These are phyloP conservation scores for Scrobipalpa costella DNA, from an alignment of 2,888 invertebrate genomes.

Conservation along the genomic window DNA sequence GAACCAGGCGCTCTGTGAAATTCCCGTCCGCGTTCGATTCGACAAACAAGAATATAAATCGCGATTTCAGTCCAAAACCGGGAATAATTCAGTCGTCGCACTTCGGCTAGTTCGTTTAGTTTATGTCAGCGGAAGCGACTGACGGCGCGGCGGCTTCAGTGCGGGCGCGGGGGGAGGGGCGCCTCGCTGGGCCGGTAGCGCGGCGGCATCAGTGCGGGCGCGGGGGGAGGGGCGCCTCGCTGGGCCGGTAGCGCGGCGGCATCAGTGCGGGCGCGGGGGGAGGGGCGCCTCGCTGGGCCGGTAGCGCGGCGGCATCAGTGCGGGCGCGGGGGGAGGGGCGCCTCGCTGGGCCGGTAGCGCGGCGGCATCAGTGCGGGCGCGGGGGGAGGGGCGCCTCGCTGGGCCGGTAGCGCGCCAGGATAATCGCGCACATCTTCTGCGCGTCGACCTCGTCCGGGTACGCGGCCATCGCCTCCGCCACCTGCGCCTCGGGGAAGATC, in stretches of 20 bases:
- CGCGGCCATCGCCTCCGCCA: slow-evolving; percentile 92
- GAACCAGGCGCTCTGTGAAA: neutral
- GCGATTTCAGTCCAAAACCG: slow-evolving; percentile 62
- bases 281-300: no score
- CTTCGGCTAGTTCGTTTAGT: slow-evolving; percentile 26
- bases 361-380: no score
- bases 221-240: no score
- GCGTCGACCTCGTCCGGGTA: slow-evolving; percentile 95
- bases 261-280: no score
- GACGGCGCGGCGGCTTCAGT: no score
- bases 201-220: no score
- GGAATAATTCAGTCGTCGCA: slow-evolving; percentile 50
- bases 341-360: no score
- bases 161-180: no score
- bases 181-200: no score
- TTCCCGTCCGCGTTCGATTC: neutral
- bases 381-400: slow-evolving; percentile 56
- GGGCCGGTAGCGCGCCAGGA: slow-evolving; percentile 86
- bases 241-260: no score
- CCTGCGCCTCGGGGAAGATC: slow-evolving; percentile 94
- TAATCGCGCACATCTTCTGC: slow-evolving; percentile 93
- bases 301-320: no score
- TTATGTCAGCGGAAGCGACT: slow-evolving; percentile 22
- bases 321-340: no score
- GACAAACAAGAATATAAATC: slow-evolving; percentile 49